These are phyloP conservation scores for Lepisosteus osseus DNA, from an alignment of 2,113 vertebrate genomes.

Conservation along the genomic window DNA sequence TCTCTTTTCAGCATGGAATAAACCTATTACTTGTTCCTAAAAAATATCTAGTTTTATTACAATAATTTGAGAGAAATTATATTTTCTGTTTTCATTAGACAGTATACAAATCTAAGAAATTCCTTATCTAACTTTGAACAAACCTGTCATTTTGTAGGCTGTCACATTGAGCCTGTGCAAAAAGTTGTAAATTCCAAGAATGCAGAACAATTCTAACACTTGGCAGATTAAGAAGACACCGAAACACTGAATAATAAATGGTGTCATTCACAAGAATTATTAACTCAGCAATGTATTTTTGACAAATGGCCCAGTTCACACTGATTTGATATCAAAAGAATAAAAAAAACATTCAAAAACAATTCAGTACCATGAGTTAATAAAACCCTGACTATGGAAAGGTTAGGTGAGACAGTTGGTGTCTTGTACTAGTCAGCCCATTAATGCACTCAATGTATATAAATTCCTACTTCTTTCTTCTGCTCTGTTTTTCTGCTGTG, in stretches of 20 bases:
- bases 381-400: slow-evolving; percentile 51
- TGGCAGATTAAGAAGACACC: slow-evolving; percentile 36
- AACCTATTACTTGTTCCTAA: too few species aligned
- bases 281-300: slow-evolving; percentile 62
- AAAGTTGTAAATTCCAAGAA: too few species aligned
- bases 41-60: too few species aligned
- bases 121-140: too few species aligned
- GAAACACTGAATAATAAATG: slow-evolving; percentile 57
- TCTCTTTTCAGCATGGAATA: too few species aligned
- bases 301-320: slow-evolving; percentile 67
- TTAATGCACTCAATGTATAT: slow-evolving; percentile 45
- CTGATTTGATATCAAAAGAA: slow-evolving; percentile 63
- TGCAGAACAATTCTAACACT: too few species aligned
- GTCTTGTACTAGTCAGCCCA: slow-evolving; percentile 34
- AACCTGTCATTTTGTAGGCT: too few species aligned
- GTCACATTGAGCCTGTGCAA: too few species aligned
- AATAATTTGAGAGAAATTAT: too few species aligned
- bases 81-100: too few species aligned
- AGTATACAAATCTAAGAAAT: too few species aligned
- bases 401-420: slow-evolving; percentile 34
- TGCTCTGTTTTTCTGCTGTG: slow-evolving; percentile 12
- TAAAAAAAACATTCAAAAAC: slow-evolving; percentile 47
- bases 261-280: slow-evolving; percentile 66
- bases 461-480: slow-evolving; percentile 31
- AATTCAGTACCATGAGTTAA: slow-evolving; percentile 45